A percentile compares a stretch with the other conserved stretches of the same genome.
Evolutionary conservation across 1,140 invertebrate species (phyloP).

Genomic region (Lutraria rhynchaena): DNA sequence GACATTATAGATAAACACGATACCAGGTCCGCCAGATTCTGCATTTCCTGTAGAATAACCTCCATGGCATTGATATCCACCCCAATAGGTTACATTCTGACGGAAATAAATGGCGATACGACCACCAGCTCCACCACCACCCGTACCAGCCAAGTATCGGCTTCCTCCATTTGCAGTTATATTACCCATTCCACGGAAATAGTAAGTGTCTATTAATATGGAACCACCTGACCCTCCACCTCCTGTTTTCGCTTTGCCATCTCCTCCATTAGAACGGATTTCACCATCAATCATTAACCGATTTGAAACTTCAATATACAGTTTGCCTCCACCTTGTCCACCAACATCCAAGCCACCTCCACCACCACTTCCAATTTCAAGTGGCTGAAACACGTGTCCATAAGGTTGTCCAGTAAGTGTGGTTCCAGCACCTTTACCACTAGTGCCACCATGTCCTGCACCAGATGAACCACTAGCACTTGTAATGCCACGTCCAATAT

Average conservation of each 20-base stretch:
- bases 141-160: constrained; percentile 62
- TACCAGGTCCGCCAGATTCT: constrained; percentile 74
- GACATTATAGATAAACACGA: constrained; percentile 70
- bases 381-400: constrained; percentile 73
- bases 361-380: constrained; percentile 71
- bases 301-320: constrained; percentile 66
- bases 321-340: constrained; percentile 69
- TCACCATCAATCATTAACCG: constrained; percentile 70
- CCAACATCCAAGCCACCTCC: constrained; percentile 65
- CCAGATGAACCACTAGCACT: constrained; percentile 69
- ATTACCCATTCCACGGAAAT: constrained; percentile 70
- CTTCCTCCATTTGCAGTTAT: constrained; percentile 75
- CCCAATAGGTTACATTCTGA: constrained; percentile 71
- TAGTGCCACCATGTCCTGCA: constrained; percentile 73
- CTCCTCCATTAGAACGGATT: constrained; percentile 66
- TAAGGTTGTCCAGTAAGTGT: constrained; percentile 71
- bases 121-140: constrained; percentile 74
- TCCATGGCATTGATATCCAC: constrained; percentile 70
- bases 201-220: constrained; percentile 65
- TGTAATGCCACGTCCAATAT: constrained; percentile 67
- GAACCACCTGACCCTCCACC: constrained; percentile 74
- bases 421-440: constrained; percentile 69
- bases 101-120: constrained; percentile 72
- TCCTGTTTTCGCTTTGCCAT: constrained; percentile 57
- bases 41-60: constrained; percentile 53